Conservation (phyloP, 2,797 vertebrate species). For the Pseudochaenichthys georgianus region DNA sequence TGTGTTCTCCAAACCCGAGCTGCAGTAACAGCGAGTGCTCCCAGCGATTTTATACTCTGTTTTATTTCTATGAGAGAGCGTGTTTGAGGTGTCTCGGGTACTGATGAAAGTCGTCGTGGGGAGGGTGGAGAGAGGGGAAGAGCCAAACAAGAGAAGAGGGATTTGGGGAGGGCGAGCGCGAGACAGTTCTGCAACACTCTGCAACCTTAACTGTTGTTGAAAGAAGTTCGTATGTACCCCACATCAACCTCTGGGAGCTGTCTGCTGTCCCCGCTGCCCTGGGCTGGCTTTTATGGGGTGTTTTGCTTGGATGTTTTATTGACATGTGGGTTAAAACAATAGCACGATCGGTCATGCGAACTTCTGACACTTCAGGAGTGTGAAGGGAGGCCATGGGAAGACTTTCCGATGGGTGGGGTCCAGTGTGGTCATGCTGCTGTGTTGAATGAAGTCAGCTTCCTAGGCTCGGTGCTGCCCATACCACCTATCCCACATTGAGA, state of each 20-base stretch:
- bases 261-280: conserved; percentile 50
- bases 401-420: conserved; percentile 51
- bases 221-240: conserved; percentile 44
- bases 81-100: conserved; percentile 40
- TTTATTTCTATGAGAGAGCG: conserved; percentile 52
- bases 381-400: conserved; percentile 49
- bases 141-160: conserved; percentile 55
- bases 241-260: conserved; percentile 56
- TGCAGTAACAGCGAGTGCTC: conserved; percentile 45
- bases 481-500: conserved; percentile 14
- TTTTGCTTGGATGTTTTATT: conserved; percentile 60
- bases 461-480: background rate
- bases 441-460: conserved; percentile 55
- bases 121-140: conserved; percentile 29
- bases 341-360: conserved; percentile 45
- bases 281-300: conserved; percentile 54
- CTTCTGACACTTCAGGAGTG: conserved; percentile 54
- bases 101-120: conserved; percentile 45
- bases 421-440: conserved; percentile 11
- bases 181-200: conserved; percentile 52
- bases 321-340: conserved; percentile 37
- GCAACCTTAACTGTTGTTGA: conserved; percentile 49
- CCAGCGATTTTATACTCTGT: conserved; percentile 54
- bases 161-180: conserved; percentile 48
- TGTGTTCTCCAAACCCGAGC: conserved; percentile 37